Evolutionary conservation across 2,888 invertebrate genomes (phyloP).

Genomic region (Deilephila elpenor): DNA sequence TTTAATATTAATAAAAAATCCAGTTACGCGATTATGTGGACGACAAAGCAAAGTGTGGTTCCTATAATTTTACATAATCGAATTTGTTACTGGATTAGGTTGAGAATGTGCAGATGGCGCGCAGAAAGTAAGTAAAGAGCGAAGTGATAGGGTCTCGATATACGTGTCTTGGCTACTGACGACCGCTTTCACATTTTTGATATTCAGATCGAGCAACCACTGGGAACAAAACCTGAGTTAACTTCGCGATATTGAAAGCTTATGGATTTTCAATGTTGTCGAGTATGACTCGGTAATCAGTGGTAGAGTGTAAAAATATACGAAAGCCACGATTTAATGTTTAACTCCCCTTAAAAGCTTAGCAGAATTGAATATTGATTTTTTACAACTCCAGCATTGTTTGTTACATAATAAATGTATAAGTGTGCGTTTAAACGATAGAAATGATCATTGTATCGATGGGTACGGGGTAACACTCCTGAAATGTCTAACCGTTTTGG

Average conservation of each 20-base stretch:
- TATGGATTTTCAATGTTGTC: conserved; percentile 82
- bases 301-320: conserved; percentile 47
- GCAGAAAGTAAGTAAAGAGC: conserved; percentile 81
- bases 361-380: neutral
- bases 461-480: conserved; percentile 14
- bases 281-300: conserved; percentile 70
- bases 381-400: neutral
- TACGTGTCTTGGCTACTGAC: conserved; percentile 82
- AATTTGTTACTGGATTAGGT: conserved; percentile 81
- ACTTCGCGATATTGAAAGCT: conserved; percentile 82
- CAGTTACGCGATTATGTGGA: neutral
- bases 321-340: conserved; percentile 13
- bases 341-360: neutral
- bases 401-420: neutral
- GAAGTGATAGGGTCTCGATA: conserved; percentile 83
- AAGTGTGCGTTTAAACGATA: neutral
- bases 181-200: conserved; percentile 82
- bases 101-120: conserved; percentile 82
- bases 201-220: conserved; percentile 81
- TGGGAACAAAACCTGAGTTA: conserved; percentile 83
- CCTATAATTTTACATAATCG: conserved; percentile 76
- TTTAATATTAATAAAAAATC: neutral
- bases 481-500: conserved; percentile 66
- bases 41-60: conserved; percentile 36
- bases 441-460: neutral